Evolutionary conservation across 2,113 vertebrate genomes (phyloP).

Genomic region (Pedetes capensis): DNA sequence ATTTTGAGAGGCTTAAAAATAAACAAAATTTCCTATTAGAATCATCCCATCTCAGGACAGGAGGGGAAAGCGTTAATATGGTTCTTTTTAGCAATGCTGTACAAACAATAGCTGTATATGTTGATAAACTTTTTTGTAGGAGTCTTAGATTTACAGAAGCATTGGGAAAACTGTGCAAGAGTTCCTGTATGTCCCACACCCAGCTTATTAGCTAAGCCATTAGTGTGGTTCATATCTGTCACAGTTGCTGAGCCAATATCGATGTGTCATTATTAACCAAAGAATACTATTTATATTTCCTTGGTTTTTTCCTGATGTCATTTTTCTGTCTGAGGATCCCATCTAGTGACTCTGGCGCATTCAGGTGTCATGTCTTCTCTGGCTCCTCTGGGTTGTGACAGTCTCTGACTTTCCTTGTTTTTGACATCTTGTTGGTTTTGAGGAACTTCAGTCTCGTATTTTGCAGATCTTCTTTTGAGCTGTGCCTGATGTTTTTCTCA

Average conservation of each 20-base stretch:
- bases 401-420: neutral
- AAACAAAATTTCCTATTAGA: neutral
- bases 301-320: neutral
- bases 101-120: no score
- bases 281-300: neutral
- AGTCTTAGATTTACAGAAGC: neutral
- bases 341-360: neutral
- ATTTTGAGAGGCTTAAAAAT: neutral
- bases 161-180: no score
- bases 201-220: neutral
- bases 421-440: neutral
- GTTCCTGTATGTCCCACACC: neutral
- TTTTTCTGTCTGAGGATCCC: neutral
- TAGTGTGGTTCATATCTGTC: neutral
- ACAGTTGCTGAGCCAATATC: rapidly evolving
- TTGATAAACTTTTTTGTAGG: neutral
- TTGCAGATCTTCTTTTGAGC: neutral
- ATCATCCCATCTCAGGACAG: neutral
- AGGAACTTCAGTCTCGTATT: neutral
- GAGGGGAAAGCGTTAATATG: neutral
- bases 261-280: neutral
- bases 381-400: neutral
- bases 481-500: neutral
- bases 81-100: neutral
- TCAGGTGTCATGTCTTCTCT: rapidly evolving